Evolutionary conservation across 2,797 vertebrate genomes (phyloP).

Genomic region (Selene dorsalis): DNA sequence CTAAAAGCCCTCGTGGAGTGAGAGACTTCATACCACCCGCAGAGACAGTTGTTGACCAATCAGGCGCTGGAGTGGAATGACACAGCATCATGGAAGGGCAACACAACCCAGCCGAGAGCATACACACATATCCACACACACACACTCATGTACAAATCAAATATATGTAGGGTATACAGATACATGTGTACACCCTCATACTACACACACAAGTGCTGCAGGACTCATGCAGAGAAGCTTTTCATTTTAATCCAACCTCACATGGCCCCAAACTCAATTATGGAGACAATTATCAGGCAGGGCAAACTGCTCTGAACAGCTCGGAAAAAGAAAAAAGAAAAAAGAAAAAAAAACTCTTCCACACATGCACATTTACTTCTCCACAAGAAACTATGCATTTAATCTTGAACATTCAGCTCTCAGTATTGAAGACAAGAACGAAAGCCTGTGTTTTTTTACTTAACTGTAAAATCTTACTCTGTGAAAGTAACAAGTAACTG

Average conservation of each 20-base stretch:
- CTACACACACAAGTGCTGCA: conserved; percentile 24
- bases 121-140: conserved; percentile 13
- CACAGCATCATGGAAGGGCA: conserved; percentile 57
- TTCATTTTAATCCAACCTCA: conserved; percentile 16
- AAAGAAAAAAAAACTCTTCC: not conserved
- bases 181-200: not conserved
- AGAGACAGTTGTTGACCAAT: conserved; percentile 58
- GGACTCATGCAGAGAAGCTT: conserved; percentile 20
- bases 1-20: conserved; percentile 66
- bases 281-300: conserved; percentile 27
- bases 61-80: conserved; percentile 65
- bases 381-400: conserved; percentile 25
- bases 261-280: conserved; percentile 36
- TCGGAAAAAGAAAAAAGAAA: not conserved
- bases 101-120: conserved; percentile 35
- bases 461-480: not conserved
- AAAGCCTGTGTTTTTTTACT: conserved; percentile 5
- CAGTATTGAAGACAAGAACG: not conserved
- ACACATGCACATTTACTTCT: conserved; percentile 14
- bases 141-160: conserved; percentile 26
- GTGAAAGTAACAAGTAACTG: not conserved
- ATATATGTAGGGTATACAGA: not conserved
- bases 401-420: conserved; percentile 3
- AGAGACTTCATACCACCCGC: conserved; percentile 54
- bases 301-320: conserved; percentile 5